Evolutionary conservation across 2,888 invertebrate genomes (phyloP).

Genomic region (Andrena flavipes): DNA sequence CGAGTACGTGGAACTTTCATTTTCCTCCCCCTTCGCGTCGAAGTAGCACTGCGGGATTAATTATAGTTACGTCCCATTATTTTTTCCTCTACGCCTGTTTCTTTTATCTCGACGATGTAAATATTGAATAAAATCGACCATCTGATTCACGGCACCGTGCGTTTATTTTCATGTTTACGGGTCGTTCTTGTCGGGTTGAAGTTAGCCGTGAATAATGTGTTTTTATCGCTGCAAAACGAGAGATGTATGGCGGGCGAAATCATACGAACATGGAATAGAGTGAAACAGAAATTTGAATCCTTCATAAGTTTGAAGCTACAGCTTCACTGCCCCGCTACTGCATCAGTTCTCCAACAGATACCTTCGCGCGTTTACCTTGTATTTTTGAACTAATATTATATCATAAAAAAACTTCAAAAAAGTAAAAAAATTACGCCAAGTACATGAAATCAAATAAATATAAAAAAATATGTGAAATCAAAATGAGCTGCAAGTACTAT

Average conservation of each 20-base stretch:
- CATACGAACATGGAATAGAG: background rate
- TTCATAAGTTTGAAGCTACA: background rate
- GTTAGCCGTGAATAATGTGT: conserved; percentile 31
- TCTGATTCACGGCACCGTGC: conserved; percentile 12
- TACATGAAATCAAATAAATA: too few relatives aligned
- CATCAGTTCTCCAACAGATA: too few relatives aligned
- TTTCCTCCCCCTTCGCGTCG: conserved; percentile 7
- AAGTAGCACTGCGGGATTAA: conserved; percentile 38
- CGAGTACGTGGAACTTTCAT: conserved; percentile 30
- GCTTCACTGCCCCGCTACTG: too few relatives aligned
- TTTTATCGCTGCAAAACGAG: conserved; percentile 21
- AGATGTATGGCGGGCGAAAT: background rate
- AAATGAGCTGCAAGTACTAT: too few relatives aligned
- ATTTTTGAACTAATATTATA: too few relatives aligned
- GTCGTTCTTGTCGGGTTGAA: background rate
- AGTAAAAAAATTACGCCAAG: too few relatives aligned
- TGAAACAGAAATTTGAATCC: background rate
- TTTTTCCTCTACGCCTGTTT: background rate
- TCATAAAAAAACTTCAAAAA: too few relatives aligned
- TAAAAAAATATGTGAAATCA: too few relatives aligned
- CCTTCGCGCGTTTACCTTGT: too few relatives aligned
- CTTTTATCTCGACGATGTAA: conserved; percentile 24
- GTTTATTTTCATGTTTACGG: conserved; percentile 32
- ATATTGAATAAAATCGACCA: conserved; percentile 49
- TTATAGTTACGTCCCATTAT: conserved; percentile 20